Conservation (phyloP, 2,888 invertebrate species). For the Nephrotoma appendiculata region DNA sequence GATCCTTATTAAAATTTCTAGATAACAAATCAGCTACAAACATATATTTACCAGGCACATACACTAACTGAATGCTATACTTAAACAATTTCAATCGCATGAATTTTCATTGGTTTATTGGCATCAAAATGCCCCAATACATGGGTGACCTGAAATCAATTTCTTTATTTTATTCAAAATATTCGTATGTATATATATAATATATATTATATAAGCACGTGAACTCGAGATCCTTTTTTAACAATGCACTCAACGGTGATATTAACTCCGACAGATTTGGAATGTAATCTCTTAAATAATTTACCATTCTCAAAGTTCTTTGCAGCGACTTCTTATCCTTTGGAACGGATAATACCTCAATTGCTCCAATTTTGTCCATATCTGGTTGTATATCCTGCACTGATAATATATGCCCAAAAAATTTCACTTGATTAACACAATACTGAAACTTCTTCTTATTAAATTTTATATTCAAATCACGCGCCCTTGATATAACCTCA, state of each 20-base stretch:
- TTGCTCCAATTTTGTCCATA: conserved; percentile 5
- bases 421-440: too few species aligned
- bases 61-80: too few species aligned
- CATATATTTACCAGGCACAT: too few species aligned
- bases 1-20: too few species aligned
- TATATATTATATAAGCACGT: background rate
- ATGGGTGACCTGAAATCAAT: background rate
- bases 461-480: too few species aligned
- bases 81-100: too few species aligned
- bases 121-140: background rate
- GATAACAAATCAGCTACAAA: too few species aligned
- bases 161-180: background rate
- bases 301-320: conserved; percentile 9
- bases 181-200: background rate
- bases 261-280: conserved; percentile 13
- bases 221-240: background rate
- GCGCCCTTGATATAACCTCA: too few species aligned
- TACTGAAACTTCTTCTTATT: too few species aligned
- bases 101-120: background rate
- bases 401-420: too few species aligned
- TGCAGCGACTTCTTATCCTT: conserved; percentile 3
- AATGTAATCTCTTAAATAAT: background rate
- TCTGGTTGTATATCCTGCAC: too few species aligned
- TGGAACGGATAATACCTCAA: conserved; percentile 7
- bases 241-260: background rate